Evolutionary conservation across 1,140 invertebrate genomes (phyloP), one percentile per base, ranked within the genome.

Genomic region (Triops cancriformis): DNA sequence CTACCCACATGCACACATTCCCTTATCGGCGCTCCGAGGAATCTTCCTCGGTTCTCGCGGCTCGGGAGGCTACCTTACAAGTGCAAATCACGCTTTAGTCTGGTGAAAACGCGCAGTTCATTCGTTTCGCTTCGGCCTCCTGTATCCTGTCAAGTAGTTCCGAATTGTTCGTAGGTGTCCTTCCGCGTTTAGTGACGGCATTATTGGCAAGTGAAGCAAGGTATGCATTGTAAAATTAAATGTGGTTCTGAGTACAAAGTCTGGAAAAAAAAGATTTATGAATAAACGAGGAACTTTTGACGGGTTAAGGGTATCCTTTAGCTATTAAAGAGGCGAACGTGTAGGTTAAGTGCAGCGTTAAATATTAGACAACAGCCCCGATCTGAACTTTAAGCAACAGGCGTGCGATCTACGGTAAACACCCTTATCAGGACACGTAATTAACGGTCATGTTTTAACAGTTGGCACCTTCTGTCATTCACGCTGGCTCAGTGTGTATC

Each of bases 1-100:
- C 23, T 23, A n/a, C 51, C 14, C 51, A 64, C 51, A 64, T 23
- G 23, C 51, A 64, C 51, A 64, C 51, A 64, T 64, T 64, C 51
- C 51, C 51, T 64, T 64, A 64, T 64, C 51, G 51, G 51, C 51
- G 14, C 51, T 64, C 51, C 51, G 51, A 64, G 51, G 51, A 64
- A 64, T 64, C 10, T 23, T 64, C 18, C 18, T 23, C 14, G 23
- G 14, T 10, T 5, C 18, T 23, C 51, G 23, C 14, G 9, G 51
- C 51, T 64, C 23, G 51, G 23, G 18, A 64, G 31, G 23, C 51
- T 23, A 64, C 51, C 51, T 64, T 64, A 23, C 51, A 23, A 64
- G 10, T 64, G 51, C 51, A 14, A 64, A 64, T 64, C 51, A 64
- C 51, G 51, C 23, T 64, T 23, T 23, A 64, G 51, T 64, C 51